A percentile compares a stretch with the other conserved stretches of the same genome.
These are phyloP conservation scores for Siphonodentalium dalli DNA, from an alignment of 2,888 invertebrate species.

Conservation along the genomic window DNA sequence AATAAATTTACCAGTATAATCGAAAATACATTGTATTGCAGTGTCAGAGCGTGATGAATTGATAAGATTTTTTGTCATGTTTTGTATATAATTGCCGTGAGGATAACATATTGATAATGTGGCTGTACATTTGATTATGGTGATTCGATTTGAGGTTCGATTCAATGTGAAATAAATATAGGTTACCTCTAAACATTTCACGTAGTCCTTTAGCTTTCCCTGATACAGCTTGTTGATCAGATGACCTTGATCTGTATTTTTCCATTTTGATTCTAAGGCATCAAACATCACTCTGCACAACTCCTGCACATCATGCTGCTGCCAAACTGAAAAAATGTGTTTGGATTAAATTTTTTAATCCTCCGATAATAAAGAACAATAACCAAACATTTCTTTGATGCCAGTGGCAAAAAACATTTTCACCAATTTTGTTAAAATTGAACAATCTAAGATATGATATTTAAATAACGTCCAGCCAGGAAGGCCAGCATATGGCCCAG, in stretches of 20 bases:
- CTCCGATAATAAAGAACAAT: too few species aligned
- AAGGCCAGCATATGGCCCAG: too few species aligned
- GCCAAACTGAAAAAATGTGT: conserved; percentile 75
- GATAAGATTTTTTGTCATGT: background rate
- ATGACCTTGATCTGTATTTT: conserved; percentile 81
- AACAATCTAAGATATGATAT: too few species aligned
- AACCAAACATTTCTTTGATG: too few species aligned
- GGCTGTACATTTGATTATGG: too few species aligned
- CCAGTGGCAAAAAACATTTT: too few species aligned
- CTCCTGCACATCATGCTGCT: conserved; percentile 92
- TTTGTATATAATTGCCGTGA: background rate
- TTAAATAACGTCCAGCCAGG: too few species aligned
- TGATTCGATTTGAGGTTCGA: too few species aligned
- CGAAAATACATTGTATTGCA: background rate
- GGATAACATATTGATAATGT: too few species aligned
- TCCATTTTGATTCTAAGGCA: conserved; percentile 83
- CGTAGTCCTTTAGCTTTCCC: conserved; percentile 83
- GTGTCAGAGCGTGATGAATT: too few species aligned
- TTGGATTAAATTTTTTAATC: too few species aligned
- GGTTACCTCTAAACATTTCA: conserved; percentile 78
- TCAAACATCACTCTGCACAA: conserved; percentile 90
- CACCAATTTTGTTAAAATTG: too few species aligned
- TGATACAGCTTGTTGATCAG: conserved; percentile 81
- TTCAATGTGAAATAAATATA: background rate
- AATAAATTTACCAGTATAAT: background rate